Evolutionary conservation across 1,140 invertebrate species (phyloP).

Genomic region (Adelges cooleyi): DNA sequence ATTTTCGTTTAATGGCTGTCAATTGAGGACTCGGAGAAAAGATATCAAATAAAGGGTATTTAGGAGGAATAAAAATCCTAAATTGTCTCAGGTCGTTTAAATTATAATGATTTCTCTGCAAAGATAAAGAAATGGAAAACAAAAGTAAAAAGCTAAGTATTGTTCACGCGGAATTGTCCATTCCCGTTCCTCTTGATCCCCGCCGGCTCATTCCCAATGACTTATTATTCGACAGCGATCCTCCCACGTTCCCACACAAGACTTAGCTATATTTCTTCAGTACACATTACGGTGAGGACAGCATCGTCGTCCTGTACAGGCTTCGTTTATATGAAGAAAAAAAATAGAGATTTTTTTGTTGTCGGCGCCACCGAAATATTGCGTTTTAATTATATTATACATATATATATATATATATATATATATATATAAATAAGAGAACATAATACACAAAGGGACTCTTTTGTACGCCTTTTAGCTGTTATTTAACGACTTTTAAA

Average conservation of each 20-base stretch:
- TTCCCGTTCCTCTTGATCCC: background rate
- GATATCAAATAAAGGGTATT: no score
- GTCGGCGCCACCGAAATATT: background rate
- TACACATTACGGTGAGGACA: no score
- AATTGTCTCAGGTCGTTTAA: no score
- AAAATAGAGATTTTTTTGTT: no score
- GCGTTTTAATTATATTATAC: background rate
- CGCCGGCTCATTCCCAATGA: conserved; percentile 5
- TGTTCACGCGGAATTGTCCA: conserved; percentile 16
- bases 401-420: background rate
- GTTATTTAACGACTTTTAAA: conserved; percentile 26
- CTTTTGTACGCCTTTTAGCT: conserved; percentile 25
- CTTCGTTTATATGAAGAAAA: no score
- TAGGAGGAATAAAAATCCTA: no score
- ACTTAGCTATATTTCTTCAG: no score
- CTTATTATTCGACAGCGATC: conserved; percentile 1
- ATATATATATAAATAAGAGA: conserved; percentile 2
- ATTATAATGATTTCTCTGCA: no score
- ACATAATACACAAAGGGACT: background rate
- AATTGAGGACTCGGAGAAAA: no score
- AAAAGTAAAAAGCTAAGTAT: conserved; percentile 10
- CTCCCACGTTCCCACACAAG: background rate
- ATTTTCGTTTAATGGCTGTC: no score
- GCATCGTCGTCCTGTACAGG: no score
- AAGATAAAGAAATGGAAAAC: background rate